Conservation (phyloP, 2,797 vertebrate species). For the Philypnodon macrostomus region DNA sequence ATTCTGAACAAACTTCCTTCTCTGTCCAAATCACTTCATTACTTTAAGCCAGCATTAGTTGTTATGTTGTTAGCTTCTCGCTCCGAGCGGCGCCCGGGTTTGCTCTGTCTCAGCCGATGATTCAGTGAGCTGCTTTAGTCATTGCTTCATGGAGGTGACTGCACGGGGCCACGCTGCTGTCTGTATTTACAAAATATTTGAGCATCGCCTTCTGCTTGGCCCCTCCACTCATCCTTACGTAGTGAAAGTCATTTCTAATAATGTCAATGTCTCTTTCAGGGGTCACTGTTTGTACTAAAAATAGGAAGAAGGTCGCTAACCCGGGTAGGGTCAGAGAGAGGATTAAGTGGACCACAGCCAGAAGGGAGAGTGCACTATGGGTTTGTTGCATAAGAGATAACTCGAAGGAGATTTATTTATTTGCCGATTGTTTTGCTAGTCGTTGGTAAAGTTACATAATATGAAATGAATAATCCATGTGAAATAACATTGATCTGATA, state of each 20-base stretch:
- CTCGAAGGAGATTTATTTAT: slow-evolving; percentile 23
- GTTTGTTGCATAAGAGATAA: slow-evolving; percentile 36
- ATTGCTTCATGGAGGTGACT: slow-evolving; percentile 14
- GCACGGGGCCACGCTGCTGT: slow-evolving; percentile 18
- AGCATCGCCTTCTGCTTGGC: slow-evolving; percentile 18
- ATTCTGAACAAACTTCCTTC: slow-evolving; percentile 8
- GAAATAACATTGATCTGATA: too few relatives aligned
- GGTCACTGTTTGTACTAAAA: slow-evolving; percentile 23
- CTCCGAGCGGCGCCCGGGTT: slow-evolving; percentile 22
- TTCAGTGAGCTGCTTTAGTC: slow-evolving; percentile 45
- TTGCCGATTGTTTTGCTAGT: slow-evolving; percentile 10
- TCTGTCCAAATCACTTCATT: slow-evolving; percentile 1
- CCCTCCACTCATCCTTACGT: slow-evolving; percentile 15
- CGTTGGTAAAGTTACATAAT: too few relatives aligned
- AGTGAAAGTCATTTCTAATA: slow-evolving; percentile 22
- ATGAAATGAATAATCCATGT: too few relatives aligned
- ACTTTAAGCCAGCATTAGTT: slow-evolving; percentile 14
- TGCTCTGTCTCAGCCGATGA: slow-evolving; percentile 40
- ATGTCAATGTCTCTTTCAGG: slow-evolving; percentile 7
- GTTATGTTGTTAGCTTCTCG: slow-evolving; percentile 11
- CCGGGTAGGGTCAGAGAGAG: slow-evolving; percentile 31
- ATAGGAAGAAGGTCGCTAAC: slow-evolving; percentile 47
- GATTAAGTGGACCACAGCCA: slow-evolving; percentile 48
- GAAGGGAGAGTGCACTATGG: slow-evolving; percentile 30
- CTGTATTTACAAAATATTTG: slow-evolving; percentile 37